Evolutionary conservation across 2,113 vertebrate species (phyloP).

Genomic region (Notothenia coriiceps): DNA sequence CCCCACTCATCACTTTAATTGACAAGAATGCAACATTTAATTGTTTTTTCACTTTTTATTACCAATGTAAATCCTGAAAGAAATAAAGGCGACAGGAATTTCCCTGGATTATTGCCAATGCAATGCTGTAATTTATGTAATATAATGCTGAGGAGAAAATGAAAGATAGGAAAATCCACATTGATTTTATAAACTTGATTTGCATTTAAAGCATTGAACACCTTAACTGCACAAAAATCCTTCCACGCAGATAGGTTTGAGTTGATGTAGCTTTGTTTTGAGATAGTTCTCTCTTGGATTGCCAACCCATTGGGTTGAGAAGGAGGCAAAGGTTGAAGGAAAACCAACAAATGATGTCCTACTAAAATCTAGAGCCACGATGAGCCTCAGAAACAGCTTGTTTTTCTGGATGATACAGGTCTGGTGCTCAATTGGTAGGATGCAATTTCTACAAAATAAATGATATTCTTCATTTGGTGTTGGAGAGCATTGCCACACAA

Average conservation of each 20-base stretch:
- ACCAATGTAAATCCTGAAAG: background rate
- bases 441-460: background rate
- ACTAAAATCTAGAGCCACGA: background rate
- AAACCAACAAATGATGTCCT: background rate
- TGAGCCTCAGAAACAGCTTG: background rate
- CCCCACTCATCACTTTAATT: conserved; percentile 43
- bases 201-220: background rate
- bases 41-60: background rate
- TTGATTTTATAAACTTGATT: background rate
- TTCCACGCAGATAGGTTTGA: background rate
- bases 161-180: background rate
- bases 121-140: background rate
- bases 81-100: background rate
- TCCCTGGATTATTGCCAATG: background rate
- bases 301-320: background rate
- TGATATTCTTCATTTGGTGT: background rate
- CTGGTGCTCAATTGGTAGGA: background rate
- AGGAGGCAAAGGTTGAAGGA: background rate
- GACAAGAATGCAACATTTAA: conserved; percentile 31
- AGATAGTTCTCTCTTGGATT: background rate
- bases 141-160: background rate
- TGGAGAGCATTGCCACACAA: background rate
- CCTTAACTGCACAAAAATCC: background rate
- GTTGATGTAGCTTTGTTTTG: background rate
- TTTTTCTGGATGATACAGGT: background rate